Conservation (phyloP, 2,888 invertebrate genomes). For the Eurytoma adleriae region DNA sequence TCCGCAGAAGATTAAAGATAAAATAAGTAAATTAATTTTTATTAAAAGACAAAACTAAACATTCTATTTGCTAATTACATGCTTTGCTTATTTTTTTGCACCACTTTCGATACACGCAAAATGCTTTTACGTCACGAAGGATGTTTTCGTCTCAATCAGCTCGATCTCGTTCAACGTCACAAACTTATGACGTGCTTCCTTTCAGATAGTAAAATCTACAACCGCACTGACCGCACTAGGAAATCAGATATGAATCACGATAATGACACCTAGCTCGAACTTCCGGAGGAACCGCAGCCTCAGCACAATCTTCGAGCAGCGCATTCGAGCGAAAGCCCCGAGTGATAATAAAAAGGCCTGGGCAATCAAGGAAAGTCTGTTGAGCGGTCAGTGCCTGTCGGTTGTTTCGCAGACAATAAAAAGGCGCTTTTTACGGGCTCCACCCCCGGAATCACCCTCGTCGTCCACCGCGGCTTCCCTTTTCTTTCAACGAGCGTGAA, state of each 20-base stretch:
- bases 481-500: conserved; percentile 52
- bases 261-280: conserved; percentile 9
- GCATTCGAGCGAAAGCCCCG: conserved; percentile 56
- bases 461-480: no score
- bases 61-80: no score
- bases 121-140: no score
- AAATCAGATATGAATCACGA: conserved; percentile 44
- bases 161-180: no score
- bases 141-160: no score
- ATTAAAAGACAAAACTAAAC: no score
- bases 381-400: conserved; percentile 15
- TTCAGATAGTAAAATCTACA: neutral
- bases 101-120: no score
- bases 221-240: neutral
- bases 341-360: conserved; percentile 71
- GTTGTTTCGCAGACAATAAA: conserved; percentile 53
- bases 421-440: conserved; percentile 51
- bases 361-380: conserved; percentile 65
- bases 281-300: conserved; percentile 15
- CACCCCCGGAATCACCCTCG: conserved; percentile 35
- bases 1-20: no score
- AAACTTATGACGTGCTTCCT: no score
- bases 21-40: no score
- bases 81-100: no score
- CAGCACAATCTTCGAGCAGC: neutral